Percentiles rank a stretch among this genome's conserved stretches.
Evolutionary conservation across 2,888 invertebrate genomes (phyloP).

Genomic region (Adelphocoris suturalis): DNA sequence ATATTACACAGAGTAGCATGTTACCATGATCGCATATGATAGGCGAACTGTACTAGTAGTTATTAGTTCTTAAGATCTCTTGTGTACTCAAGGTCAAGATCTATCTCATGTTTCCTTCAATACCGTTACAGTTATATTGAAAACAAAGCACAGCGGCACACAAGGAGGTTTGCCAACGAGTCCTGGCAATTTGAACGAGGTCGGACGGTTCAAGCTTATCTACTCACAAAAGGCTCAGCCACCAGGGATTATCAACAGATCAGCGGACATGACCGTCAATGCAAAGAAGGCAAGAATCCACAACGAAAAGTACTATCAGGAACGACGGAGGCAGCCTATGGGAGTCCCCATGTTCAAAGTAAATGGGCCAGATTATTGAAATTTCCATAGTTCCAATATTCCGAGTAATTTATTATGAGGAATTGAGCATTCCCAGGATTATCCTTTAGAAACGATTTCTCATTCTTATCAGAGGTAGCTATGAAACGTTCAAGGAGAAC

Average conservation of each 20-base stretch:
- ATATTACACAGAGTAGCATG: no score
- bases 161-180: conserved; percentile 24
- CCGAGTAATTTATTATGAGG: neutral
- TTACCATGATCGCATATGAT: no score
- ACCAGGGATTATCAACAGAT: neutral
- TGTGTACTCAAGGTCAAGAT: no score
- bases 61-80: no score
- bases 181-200: conserved; percentile 55
- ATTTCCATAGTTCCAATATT: no score
- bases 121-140: conserved; percentile 63
- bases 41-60: no score
- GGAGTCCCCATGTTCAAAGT: conserved; percentile 60
- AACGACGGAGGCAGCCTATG: neutral
- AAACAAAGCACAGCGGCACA: conserved; percentile 43
- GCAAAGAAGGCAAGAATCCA: conserved; percentile 67
- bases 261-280: conserved; percentile 35
- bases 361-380: no score
- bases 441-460: no score
- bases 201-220: conserved; percentile 59
- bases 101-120: neutral
- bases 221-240: conserved; percentile 58
- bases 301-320: conserved; percentile 52
- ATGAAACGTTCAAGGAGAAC: no score
- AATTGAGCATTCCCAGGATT: no score
- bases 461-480: no score